phyloP scores from a whole-genome alignment of 1,140 invertebrate genomes.

The Bombus confusus region DNA sequence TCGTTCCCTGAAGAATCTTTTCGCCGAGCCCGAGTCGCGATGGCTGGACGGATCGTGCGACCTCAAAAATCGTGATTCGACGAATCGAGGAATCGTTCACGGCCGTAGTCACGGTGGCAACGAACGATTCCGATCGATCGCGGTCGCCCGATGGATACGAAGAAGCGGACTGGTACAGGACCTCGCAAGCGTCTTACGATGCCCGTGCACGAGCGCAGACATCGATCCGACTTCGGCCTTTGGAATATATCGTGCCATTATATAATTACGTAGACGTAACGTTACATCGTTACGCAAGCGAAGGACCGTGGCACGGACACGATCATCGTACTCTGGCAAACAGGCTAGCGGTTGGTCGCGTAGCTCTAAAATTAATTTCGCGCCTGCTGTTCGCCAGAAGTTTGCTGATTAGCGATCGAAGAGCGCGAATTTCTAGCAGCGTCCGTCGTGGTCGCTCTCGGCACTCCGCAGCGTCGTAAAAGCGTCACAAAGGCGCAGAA shows the following conservation, averaged over 20 bases:
- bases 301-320: neutral
- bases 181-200: slow-evolving; percentile 25
- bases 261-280: slow-evolving; percentile 50
- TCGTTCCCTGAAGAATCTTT: neutral
- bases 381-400: neutral
- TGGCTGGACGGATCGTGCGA: neutral
- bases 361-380: slow-evolving; percentile 38
- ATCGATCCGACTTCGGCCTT: slow-evolving; percentile 58
- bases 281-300: slow-evolving; percentile 47
- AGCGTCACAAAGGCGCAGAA: no score
- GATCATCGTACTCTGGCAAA: neutral
- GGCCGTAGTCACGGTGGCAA: neutral
- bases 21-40: neutral
- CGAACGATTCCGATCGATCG: slow-evolving; percentile 30
- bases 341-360: neutral
- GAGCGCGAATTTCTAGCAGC: neutral
- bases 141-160: neutral
- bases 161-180: slow-evolving; percentile 11
- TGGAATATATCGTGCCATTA: slow-evolving; percentile 50
- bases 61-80: neutral
- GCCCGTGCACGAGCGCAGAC: slow-evolving; percentile 23
- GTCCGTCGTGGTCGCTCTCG: neutral
- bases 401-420: neutral
- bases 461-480: no score
- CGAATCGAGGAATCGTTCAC: neutral